Conservation (phyloP, 2,113 vertebrate genomes). For the Pygathrix nemaeus region DNA sequence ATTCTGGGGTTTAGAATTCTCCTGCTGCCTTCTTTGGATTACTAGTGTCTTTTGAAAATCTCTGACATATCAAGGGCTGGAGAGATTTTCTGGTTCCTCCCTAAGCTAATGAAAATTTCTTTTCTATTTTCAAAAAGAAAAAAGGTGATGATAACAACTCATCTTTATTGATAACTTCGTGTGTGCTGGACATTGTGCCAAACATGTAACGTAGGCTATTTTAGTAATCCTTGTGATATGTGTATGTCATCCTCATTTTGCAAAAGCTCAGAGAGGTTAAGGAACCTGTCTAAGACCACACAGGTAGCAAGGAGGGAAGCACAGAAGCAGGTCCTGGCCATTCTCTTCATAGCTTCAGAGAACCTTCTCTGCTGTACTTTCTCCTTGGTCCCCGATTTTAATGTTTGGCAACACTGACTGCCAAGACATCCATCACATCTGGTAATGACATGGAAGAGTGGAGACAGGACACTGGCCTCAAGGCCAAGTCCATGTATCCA, state of each 20-base stretch:
- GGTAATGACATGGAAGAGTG: neutral
- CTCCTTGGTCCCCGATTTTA: neutral
- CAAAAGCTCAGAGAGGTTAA: neutral
- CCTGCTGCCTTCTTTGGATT: neutral
- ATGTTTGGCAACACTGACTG: neutral
- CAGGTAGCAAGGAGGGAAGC: neutral
- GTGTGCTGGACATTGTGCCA: neutral
- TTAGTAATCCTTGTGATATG: neutral
- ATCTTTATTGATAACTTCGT: neutral
- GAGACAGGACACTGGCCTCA: neutral
- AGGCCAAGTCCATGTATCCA: neutral
- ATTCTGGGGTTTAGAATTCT: neutral
- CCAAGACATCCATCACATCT: neutral
- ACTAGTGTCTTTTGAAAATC: conserved; percentile 3
- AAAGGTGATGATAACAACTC: neutral
- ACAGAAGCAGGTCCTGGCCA: neutral
- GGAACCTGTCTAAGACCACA: neutral
- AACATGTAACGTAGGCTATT: neutral
- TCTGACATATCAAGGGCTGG: neutral
- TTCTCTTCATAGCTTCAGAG: neutral
- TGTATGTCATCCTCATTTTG: neutral
- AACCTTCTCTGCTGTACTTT: neutral
- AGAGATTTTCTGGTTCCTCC: neutral
- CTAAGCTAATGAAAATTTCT: neutral
- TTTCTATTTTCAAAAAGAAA: neutral